A percentile compares a stretch with the other conserved stretches of the same genome.
Conservation (phyloP, 2,797 vertebrate genomes). For the Pteropus rufus region DNA sequence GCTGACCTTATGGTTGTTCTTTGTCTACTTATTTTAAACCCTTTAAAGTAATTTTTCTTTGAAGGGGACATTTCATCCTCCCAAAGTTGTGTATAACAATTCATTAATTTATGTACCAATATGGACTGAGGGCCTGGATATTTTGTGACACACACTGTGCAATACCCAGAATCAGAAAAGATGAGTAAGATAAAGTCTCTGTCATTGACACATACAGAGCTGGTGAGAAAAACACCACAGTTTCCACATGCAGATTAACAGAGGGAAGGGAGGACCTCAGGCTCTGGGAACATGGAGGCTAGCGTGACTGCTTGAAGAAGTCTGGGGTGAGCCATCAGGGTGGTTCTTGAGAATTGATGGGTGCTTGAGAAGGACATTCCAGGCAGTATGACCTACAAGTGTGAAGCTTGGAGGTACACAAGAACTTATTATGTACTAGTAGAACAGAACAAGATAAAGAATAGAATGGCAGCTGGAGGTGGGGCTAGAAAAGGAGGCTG, state of each 20-base stretch:
- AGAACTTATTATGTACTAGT: neutral
- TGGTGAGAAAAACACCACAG: neutral
- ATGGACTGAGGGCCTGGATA: neutral
- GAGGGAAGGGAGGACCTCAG: neutral
- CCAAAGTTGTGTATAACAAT: neutral
- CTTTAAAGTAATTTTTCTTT: neutral
- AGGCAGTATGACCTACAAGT: neutral
- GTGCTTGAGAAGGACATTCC: neutral
- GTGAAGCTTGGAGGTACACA: no score
- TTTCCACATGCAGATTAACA: neutral
- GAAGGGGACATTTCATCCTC: neutral
- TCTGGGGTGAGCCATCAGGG: neutral
- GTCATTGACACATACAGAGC: neutral
- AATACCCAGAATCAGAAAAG: neutral
- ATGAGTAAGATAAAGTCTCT: no score
- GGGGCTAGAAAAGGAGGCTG: neutral
- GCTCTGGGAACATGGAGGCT: neutral
- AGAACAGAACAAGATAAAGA: no score
- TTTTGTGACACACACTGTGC: no score
- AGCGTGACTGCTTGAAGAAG: neutral
- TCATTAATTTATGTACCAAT: neutral
- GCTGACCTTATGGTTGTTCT: neutral
- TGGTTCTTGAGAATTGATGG: neutral
- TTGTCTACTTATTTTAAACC: neutral
- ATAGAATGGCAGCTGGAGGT: neutral